Conservation (phyloP, 2,888 invertebrate species). For the Athalia cordata region DNA sequence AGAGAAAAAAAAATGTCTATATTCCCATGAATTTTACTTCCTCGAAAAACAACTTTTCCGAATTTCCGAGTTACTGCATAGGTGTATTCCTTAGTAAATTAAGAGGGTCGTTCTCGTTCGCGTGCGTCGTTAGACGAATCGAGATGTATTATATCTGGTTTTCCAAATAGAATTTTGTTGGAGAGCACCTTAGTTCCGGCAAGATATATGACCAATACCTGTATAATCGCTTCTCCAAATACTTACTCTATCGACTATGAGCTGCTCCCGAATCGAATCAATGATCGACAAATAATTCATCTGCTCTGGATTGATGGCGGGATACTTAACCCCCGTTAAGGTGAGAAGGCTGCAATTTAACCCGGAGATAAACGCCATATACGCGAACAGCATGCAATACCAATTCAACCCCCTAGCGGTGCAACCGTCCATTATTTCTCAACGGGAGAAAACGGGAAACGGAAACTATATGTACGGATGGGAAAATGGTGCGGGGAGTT, state of each 20-base stretch:
- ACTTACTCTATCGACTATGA: neutral
- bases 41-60: no score
- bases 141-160: no score
- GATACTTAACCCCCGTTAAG: neutral
- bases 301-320: neutral
- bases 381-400: neutral
- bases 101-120: no score
- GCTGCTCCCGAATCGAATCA: neutral
- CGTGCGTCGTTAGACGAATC: no score
- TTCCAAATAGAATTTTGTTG: no score
- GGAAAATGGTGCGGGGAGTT: neutral
- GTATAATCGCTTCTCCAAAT: conserved; percentile 13
- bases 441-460: conserved; percentile 14
- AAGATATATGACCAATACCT: neutral
- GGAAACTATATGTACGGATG: neutral
- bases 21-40: no score
- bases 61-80: no score
- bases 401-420: neutral
- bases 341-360: conserved; percentile 15
- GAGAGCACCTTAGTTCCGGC: no score
- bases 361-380: conserved; percentile 6
- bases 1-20: no score
- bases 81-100: no score
- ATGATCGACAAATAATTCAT: conserved; percentile 29
- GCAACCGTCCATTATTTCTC: conserved; percentile 7